Percentiles rank a stretch among this genome's conserved stretches.
Conservation (phyloP, 1,140 invertebrate genomes). For the Brachionus asplanchnoidis region DNA sequence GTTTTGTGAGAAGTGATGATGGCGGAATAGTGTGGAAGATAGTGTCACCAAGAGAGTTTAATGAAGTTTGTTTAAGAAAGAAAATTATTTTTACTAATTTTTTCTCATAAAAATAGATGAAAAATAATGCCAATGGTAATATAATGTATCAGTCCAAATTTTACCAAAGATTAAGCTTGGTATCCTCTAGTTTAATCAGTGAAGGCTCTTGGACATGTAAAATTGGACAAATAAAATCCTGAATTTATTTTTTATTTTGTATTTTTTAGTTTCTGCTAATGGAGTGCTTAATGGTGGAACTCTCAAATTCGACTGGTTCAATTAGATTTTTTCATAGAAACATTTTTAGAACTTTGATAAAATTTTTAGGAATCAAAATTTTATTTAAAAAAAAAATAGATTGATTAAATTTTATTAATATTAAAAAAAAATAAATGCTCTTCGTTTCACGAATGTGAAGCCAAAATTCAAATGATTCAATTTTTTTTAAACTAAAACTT, state of each 20-base stretch:
- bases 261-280: not conserved
- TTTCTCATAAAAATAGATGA: not conserved
- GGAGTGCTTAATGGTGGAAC: not conserved
- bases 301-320: slow-evolving; percentile 27
- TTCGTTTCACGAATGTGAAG: too few species aligned
- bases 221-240: not conserved
- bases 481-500: too few species aligned
- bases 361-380: too few species aligned
- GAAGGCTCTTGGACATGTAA: not conserved
- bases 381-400: too few species aligned
- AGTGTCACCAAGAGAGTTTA: not conserved
- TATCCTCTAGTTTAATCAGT: not conserved
- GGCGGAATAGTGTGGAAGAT: slow-evolving; percentile 4
- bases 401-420: too few species aligned
- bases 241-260: not conserved
- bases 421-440: too few species aligned
- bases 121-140: not conserved
- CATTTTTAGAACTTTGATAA: too few species aligned
- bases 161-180: not conserved
- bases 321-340: not conserved
- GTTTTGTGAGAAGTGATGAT: slow-evolving; percentile 37
- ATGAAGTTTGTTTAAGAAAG: not conserved
- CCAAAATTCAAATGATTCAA: too few species aligned
- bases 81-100: not conserved
- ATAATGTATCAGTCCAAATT: not conserved